phyloP scores from a whole-genome alignment of 2,888 invertebrate species.

The Acleris emargana region DNA sequence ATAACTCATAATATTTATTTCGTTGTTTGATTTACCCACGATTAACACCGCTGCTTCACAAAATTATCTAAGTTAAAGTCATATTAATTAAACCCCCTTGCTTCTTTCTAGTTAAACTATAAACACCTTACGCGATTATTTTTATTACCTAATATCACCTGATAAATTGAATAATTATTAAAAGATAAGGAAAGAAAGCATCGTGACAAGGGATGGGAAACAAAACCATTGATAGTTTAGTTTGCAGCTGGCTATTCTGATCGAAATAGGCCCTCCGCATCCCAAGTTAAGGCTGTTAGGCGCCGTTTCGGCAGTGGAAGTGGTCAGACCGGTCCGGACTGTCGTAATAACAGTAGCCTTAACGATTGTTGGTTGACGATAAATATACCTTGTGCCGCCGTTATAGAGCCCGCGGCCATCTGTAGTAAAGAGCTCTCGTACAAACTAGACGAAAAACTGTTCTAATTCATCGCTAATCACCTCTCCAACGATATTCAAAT shows the following conservation, averaged over 20 bases:
- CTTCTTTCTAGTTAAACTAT: slow-evolving; percentile 21
- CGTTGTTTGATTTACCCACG: too few species aligned
- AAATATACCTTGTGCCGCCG: slow-evolving; percentile 66
- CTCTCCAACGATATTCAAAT: slow-evolving; percentile 7
- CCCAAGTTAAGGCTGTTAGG: slow-evolving; percentile 63
- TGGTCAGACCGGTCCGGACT: slow-evolving; percentile 67
- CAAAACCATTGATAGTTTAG: slow-evolving; percentile 28
- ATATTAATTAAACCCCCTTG: not conserved
- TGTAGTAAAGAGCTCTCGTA: slow-evolving; percentile 37
- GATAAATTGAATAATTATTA: slow-evolving; percentile 51
- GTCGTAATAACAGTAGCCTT: slow-evolving; percentile 74
- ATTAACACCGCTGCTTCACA: not conserved
- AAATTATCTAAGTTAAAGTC: not conserved
- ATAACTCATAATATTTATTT: too few species aligned
- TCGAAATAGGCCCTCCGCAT: slow-evolving; percentile 45
- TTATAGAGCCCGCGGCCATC: slow-evolving; percentile 41
- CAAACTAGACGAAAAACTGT: slow-evolving; percentile 32
- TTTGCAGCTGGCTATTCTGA: slow-evolving; percentile 39
- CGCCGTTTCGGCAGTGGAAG: slow-evolving; percentile 66
- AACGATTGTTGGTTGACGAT: slow-evolving; percentile 72
- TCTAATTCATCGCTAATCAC: slow-evolving; percentile 28
- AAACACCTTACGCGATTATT: slow-evolving; percentile 18
- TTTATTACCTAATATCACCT: slow-evolving; percentile 33
- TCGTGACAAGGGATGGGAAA: slow-evolving; percentile 18
- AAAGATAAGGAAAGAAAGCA: slow-evolving; percentile 49